Conservation (phyloP, 2,797 vertebrate species). For the Urocyon cinereoargenteus region DNA sequence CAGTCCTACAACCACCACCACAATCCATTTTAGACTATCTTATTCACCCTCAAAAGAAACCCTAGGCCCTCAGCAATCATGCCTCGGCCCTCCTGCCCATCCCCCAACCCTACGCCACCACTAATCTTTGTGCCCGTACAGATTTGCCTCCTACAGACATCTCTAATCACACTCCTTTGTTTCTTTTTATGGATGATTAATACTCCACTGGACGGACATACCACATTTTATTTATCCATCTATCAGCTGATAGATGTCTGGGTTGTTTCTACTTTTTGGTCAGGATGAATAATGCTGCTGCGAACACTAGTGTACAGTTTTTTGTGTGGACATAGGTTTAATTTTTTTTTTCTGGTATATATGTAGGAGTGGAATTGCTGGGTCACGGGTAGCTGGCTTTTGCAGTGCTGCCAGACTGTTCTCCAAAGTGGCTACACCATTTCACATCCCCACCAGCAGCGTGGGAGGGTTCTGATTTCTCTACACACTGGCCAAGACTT, state of each 20-base stretch:
- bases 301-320: background rate
- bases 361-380: background rate
- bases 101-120: background rate
- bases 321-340: background rate
- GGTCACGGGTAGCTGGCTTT: background rate
- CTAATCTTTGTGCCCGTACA: background rate
- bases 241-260: background rate
- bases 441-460: background rate
- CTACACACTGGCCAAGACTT: too few species aligned
- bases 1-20: background rate
- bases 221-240: background rate
- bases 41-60: background rate
- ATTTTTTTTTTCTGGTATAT: background rate
- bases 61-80: background rate
- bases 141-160: background rate
- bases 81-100: accelerated
- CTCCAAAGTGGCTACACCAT: background rate
- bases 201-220: background rate
- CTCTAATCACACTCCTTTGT: background rate
- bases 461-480: background rate
- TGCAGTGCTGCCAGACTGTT: background rate
- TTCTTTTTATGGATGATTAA: background rate
- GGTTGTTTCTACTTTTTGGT: background rate
- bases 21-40: background rate
- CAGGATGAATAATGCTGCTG: background rate